Evolutionary conservation across 2,888 invertebrate genomes (phyloP).

Genomic region (Diarsia rubi): DNA sequence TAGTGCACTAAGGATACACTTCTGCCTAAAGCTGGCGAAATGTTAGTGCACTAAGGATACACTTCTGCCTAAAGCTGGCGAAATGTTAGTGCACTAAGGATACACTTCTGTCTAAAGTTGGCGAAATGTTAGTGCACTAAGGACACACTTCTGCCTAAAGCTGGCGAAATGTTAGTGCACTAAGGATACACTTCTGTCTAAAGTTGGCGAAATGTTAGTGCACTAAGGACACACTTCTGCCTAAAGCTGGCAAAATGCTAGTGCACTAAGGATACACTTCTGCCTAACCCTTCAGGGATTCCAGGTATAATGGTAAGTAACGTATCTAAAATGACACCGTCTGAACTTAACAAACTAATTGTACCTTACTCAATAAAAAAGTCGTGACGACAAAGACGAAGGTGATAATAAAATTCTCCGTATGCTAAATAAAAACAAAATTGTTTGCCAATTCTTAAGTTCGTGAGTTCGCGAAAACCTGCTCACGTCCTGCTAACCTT

Average conservation of each 20-base stretch:
- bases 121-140: too few relatives aligned
- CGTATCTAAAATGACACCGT: not conserved
- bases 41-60: too few relatives aligned
- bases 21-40: too few relatives aligned
- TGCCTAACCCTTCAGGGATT: not conserved
- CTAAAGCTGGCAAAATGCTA: too few relatives aligned
- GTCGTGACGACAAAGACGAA: constrained; percentile 6
- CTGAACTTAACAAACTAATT: not conserved
- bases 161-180: too few relatives aligned
- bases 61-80: not conserved
- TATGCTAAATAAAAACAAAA: constrained; percentile 29
- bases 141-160: not conserved
- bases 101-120: not conserved
- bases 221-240: too few relatives aligned
- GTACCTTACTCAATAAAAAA: constrained; percentile 7
- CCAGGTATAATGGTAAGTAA: not conserved
- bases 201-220: too few relatives aligned
- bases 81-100: too few relatives aligned
- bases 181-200: too few relatives aligned
- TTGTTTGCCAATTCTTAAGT: constrained; percentile 48
- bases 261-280: not conserved
- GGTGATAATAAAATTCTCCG: not conserved
- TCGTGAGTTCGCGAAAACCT: constrained; percentile 54
- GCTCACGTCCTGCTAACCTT: constrained; percentile 70
- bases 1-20: not conserved